Evolutionary conservation across 1,140 invertebrate genomes (phyloP), one percentile per base, ranked within the genome.

Genomic region (Schlechtendalia chinensis): DNA sequence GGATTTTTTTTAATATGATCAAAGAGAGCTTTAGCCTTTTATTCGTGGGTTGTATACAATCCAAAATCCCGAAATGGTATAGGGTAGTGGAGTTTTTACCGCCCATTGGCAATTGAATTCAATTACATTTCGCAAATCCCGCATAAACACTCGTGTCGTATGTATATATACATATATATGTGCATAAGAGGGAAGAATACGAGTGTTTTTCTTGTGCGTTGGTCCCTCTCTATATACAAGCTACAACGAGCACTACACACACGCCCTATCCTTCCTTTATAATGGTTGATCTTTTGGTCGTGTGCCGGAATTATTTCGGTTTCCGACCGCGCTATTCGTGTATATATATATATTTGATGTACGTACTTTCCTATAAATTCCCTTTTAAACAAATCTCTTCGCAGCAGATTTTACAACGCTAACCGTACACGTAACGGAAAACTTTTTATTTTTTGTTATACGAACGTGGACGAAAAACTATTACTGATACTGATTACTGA

Each of bases 31-130:
- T 69, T 50, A 32, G 67, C 24, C 45, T 53, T 54, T 72, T 54
- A 54, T 54, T 22, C 11, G 24, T n/a, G 22, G 45, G 39, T 50
- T 69, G 16, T 63, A n/a, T 10, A 50, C 39, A 24, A 50, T 24
- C 24, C 47, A 24, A 72, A 54, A n/a, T 29, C 47, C 24, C 47
- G 50, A 72, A 54, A 29, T 29, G 47, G 47, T 29, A 24, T 24
- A 72, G 69, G 69, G 69, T 72, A 54, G 58, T 16, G 22, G 24
- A 72, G 22, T 79, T 63, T 61, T 79, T 29, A 61, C 75, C 75
- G 59, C 75, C 75, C 75, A 79, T 79, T 79, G 75, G 75, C 75
- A 79, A 79, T 79, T 79, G 75, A 79, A 79, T 77, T 77, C 72
- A 59, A 77, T 79, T 79, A 79, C 75, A 50, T 79, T 79, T 79